A percentile compares a stretch with the other conserved stretches of the same genome.
Conservation (phyloP, 2,888 invertebrate genomes). For the Melanargia galathea region DNA sequence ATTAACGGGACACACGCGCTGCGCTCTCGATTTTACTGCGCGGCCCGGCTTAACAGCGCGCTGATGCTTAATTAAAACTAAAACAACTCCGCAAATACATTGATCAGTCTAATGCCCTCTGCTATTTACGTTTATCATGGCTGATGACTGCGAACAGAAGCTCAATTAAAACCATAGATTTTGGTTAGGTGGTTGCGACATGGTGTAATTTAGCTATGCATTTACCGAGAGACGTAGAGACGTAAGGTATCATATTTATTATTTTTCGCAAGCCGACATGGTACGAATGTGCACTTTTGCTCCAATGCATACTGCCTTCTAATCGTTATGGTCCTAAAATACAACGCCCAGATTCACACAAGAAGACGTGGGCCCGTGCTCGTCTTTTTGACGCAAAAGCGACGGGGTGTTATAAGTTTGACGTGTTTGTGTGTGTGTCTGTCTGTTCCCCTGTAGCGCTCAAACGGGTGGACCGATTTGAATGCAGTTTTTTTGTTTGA, state of each 20-base stretch:
- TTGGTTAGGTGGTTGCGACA: slow-evolving; percentile 23
- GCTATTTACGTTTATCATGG: slow-evolving; percentile 37
- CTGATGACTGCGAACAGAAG: slow-evolving; percentile 45
- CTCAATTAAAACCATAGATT: slow-evolving; percentile 68
- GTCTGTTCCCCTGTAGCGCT: too few relatives aligned
- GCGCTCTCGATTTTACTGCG: slow-evolving; percentile 66
- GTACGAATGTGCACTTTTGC: too few relatives aligned
- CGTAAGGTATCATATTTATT: too few relatives aligned
- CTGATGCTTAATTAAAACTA: slow-evolving; percentile 77
- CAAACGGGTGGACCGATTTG: too few relatives aligned
- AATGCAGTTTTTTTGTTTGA: too few relatives aligned
- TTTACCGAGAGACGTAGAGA: neutral
- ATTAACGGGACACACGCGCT: slow-evolving; percentile 64
- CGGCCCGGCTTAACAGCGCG: slow-evolving; percentile 62
- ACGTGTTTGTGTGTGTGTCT: too few relatives aligned
- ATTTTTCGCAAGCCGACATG: too few relatives aligned
- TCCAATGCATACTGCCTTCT: too few relatives aligned
- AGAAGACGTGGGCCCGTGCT: too few relatives aligned
- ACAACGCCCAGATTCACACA: too few relatives aligned
- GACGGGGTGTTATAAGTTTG: too few relatives aligned
- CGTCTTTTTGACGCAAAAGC: too few relatives aligned
- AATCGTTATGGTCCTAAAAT: neutral
- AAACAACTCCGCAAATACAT: slow-evolving; percentile 70
- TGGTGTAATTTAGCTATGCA: neutral
- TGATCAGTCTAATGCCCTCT: slow-evolving; percentile 59